Evolutionary conservation across 1,140 invertebrate species (phyloP), one percentile per base, ranked within the genome.

Genomic region (Brachionus asplanchnoidis): DNA sequence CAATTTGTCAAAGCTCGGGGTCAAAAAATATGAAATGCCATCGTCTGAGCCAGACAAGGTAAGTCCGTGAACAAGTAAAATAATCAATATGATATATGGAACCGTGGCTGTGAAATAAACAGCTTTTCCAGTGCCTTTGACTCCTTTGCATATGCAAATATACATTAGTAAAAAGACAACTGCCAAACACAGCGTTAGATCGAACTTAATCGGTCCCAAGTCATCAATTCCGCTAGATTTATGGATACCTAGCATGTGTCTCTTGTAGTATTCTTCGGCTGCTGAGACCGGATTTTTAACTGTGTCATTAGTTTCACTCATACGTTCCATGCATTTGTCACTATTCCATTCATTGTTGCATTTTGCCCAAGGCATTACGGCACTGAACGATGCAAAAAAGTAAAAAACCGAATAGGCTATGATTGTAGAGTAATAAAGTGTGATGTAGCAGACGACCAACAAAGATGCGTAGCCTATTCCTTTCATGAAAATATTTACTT

Each of bases 361-460:
- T 84, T 92, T 92, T 17, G 92, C 92, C 95, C 95, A 97, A 1
- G 95, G 95, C 85, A 94, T 93, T 80, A 93, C 92, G n/a, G 92
- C 91, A 88, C 92, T 93, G 88, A 97, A 95, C 14, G 95, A 95
- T 53, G 94, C 93, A 86, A 95, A 95, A 87, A 97, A 93, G 88
- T 97, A 97, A 89, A 95, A 96, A 85, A 97, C 93, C n/a, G 94
- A 93, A 92, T 96, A 97, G 11, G 95, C 94, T 88, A 97, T 95
- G 88, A 98, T 96, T 66, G 97, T 94, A 89, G 95, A 96, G 89
- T 97, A 97, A 89, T 98, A 97, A 26, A 95, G 95, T 17, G 60
- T 70, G 4, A 77, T 53, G 14, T 87, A 85, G 70, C 88, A 88
- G 5, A 88, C 87, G 32, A 89, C 88, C 11, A 88, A 85, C 5